These are phyloP conservation scores for Lasioglossum oenotherae DNA, from an alignment of 2,888 invertebrate species.

Conservation along the genomic window DNA sequence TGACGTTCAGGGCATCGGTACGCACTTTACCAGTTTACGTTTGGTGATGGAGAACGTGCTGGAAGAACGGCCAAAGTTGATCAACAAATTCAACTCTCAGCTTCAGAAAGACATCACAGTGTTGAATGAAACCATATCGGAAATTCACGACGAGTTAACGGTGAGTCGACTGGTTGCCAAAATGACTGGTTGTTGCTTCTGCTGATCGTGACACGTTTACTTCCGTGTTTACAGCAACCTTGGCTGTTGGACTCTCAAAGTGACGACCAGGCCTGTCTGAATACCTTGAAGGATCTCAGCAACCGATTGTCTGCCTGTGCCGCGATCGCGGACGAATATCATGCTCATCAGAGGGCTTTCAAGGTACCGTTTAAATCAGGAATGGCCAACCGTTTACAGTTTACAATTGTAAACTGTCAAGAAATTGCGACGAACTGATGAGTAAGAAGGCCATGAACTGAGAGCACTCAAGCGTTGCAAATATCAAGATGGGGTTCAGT, in stretches of 20 bases:
- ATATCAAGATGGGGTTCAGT: too few relatives aligned
- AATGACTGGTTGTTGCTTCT: neutral
- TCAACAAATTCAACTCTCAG: slow-evolving; percentile 89
- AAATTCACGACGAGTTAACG: slow-evolving; percentile 89
- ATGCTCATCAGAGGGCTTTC: slow-evolving; percentile 93
- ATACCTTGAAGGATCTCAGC: slow-evolving; percentile 88
- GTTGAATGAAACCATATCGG: slow-evolving; percentile 90
- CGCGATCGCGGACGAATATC: slow-evolving; percentile 90
- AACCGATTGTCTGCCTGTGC: slow-evolving; percentile 88
- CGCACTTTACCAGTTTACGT: slow-evolving; percentile 87
- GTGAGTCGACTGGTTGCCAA: slow-evolving; percentile 83
- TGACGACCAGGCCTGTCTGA: slow-evolving; percentile 88
- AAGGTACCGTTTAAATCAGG: slow-evolving; percentile 85
- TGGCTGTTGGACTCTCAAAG: slow-evolving; percentile 91
- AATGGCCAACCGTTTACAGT: too few relatives aligned
- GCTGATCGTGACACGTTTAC: neutral
- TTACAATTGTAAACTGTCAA: too few relatives aligned
- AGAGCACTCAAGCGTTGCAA: too few relatives aligned
- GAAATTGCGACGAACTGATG: too few relatives aligned
- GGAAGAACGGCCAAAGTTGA: slow-evolving; percentile 89
- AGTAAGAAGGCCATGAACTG: too few relatives aligned
- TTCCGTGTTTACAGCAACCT: slow-evolving; percentile 87
- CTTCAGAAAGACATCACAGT: slow-evolving; percentile 92
- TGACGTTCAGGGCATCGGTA: slow-evolving; percentile 86
- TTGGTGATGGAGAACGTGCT: slow-evolving; percentile 90